Evolutionary conservation across 1,140 invertebrate species (phyloP), one percentile per base, ranked within the genome.

Genomic region (Acromyrmex echinatior): DNA sequence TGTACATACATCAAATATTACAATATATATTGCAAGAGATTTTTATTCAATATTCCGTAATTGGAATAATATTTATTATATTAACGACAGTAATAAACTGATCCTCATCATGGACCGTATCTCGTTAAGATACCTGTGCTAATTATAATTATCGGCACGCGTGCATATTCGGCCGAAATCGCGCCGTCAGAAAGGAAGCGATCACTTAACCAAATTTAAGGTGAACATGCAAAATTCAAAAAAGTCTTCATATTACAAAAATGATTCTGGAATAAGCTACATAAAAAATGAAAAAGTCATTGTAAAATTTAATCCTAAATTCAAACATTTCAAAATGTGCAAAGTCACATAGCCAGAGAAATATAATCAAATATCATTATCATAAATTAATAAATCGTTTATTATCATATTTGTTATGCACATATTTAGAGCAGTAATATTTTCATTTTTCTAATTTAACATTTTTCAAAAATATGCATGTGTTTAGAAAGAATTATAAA

Each of bases 61-160:
- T 10, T 53, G 66, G n/a, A 79, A 28, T 31, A 58, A 88, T 90
- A 90, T 91, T 90, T 91, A 90, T 86, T 88, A 88, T 91, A 90
- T 86, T 88, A 88, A 79, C 73, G 63, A 58, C 21, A 70, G 51
- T 31, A 66, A 45, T 28, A 39, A 49, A 31, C 35, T 60, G 66
- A 78, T 73, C 51, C 56, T 89, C 63, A 88, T 90, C 80, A 84
- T 88, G 68, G 58, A 90, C 79, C 82, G 45, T 80, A 70, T 45
- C 35, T 86, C 84, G 85, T 93, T 92, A 92, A 92, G 88, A 92
- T 65, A 86, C 73, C 79, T 56, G 74, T 49, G 89, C 71, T 90
- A 90, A 91, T 91, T 90, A 86, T 86, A 82, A 84, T 87, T 84
- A 89, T 76, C 18, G 80, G 84, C 87, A 86, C 87, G 84, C 76